Percentiles rank a stretch among this genome's conserved stretches.
Conservation (phyloP, 2,797 vertebrate genomes). For the Platalea minor region DNA sequence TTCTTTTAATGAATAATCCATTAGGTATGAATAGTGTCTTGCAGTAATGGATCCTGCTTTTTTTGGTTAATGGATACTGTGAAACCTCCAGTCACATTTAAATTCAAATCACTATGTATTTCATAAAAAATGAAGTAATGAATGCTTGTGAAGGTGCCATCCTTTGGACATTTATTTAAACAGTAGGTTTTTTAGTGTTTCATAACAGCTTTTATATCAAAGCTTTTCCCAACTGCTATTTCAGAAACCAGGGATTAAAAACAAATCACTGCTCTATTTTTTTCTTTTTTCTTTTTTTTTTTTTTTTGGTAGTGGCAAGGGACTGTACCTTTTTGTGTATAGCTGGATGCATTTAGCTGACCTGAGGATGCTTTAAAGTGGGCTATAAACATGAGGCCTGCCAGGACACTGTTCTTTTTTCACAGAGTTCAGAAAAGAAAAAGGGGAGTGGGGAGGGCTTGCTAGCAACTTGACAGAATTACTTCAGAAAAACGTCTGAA, state of each 20-base stretch:
- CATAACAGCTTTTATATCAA: background rate
- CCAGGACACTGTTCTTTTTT: background rate
- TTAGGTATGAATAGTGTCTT: background rate
- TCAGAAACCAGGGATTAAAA: background rate
- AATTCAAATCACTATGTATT: background rate
- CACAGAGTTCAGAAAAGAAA: background rate
- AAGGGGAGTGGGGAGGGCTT: background rate
- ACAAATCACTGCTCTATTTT: background rate
- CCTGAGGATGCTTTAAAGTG: background rate
- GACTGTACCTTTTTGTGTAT: background rate
- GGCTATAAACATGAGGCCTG: background rate
- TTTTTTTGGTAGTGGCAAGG: background rate
- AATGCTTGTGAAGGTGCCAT: background rate
- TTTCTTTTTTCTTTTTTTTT: background rate
- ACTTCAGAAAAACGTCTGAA: slow-evolving; percentile 33
- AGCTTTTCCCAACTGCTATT: background rate
- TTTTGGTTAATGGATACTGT: background rate
- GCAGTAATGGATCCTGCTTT: background rate
- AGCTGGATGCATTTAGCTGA: background rate
- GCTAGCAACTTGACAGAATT: background rate
- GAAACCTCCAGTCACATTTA: background rate
- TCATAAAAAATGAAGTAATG: background rate
- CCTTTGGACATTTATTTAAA: background rate
- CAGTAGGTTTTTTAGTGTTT: background rate
- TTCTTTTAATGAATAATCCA: background rate